These are phyloP conservation scores for Venturia canescens DNA, from an alignment of 1,140 invertebrate genomes.

Conservation along the genomic window DNA sequence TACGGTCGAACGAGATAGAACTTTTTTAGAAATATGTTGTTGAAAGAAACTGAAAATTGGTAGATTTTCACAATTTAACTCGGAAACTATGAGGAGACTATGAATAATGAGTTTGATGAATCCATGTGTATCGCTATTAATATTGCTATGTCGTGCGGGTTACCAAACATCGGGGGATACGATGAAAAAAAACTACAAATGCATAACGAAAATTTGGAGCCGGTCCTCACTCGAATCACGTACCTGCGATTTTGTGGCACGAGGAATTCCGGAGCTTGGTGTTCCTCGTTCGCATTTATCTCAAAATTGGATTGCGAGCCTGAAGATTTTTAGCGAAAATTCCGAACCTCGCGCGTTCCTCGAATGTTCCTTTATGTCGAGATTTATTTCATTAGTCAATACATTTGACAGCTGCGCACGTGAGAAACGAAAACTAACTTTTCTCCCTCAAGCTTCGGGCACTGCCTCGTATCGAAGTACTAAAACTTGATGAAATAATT, in stretches of 20 bases:
- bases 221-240: neutral
- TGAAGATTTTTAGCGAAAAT: no score
- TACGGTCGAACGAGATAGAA: neutral
- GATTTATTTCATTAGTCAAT: no score
- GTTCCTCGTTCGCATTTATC: no score
- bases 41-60: neutral
- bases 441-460: conserved; percentile 41
- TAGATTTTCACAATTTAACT: neutral
- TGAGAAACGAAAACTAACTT: neutral
- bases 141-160: no score
- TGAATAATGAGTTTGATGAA: no score
- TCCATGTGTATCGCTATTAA: no score
- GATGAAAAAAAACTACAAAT: neutral
- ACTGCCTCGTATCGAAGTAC: conserved; percentile 46
- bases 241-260: neutral
- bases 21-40: neutral
- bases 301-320: no score
- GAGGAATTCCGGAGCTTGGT: neutral
- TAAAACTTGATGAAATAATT: neutral
- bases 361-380: no score
- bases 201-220: no score
- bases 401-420: no score
- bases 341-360: no score
- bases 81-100: neutral
- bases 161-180: neutral